These are phyloP conservation scores for Rhagoletis zephyria DNA, from an alignment of 1,140 invertebrate genomes.

Conservation along the genomic window DNA sequence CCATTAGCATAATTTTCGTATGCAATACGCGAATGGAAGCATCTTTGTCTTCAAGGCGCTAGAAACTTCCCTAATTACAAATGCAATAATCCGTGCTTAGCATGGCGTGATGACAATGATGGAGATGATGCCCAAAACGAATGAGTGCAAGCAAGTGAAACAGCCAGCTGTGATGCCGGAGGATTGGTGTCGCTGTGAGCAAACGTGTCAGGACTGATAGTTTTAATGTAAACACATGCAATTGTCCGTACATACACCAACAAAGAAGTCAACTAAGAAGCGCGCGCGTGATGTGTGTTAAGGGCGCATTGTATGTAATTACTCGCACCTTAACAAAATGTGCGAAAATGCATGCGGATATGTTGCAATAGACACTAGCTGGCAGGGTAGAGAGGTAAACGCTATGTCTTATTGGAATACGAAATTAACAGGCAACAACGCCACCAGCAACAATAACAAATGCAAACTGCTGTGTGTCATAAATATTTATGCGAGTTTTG, in stretches of 20 bases:
- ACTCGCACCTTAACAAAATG: constrained; percentile 14
- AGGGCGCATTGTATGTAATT: constrained; percentile 19
- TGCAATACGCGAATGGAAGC: constrained; percentile 8
- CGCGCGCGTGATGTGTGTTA: constrained; percentile 40
- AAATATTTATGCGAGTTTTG: constrained; percentile 73
- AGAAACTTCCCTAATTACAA: constrained; percentile 55
- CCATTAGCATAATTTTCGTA: constrained; percentile 1
- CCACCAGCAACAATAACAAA: neutral
- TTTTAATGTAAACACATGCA: constrained; percentile 24
- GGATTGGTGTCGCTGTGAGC: constrained; percentile 26
- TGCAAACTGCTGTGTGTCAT: constrained; percentile 61
- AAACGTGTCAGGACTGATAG: constrained; percentile 36
- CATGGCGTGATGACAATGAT: constrained; percentile 48
- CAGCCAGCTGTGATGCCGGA: neutral
- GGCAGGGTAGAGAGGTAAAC: neutral
- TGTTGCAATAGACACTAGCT: neutral
- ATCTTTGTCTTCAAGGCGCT: neutral
- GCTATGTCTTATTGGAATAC: constrained; percentile 33
- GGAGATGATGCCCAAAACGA: constrained; percentile 18
- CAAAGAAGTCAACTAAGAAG: neutral
- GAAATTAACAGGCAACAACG: constrained; percentile 41
- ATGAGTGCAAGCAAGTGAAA: neutral
- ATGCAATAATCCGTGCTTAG: constrained; percentile 53
- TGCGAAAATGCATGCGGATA: neutral
- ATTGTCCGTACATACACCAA: neutral